Percentiles rank a stretch among this genome's conserved stretches.
Evolutionary conservation across 2,888 invertebrate genomes (phyloP).

Genomic region (Drosophila mayaguana): DNA sequence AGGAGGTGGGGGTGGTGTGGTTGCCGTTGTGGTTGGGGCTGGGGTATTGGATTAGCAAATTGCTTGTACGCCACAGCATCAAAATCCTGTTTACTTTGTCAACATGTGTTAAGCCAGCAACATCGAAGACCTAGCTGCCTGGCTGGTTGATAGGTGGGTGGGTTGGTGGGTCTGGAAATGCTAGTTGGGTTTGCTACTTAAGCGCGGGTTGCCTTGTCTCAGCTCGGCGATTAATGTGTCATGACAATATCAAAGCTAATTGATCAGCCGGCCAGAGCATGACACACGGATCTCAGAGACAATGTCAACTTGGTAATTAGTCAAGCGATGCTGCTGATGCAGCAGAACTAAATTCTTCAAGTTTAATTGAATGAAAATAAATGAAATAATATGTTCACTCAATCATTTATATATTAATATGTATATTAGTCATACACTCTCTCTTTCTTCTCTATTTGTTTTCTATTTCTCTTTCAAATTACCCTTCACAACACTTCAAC

Average conservation of each 20-base stretch:
- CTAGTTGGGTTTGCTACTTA: conserved; percentile 47
- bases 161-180: background rate
- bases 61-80: conserved; percentile 67
- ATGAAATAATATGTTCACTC: background rate
- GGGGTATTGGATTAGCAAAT: conserved; percentile 62
- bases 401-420: background rate
- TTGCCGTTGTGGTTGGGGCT: background rate
- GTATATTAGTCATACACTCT: background rate
- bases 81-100: conserved; percentile 82
- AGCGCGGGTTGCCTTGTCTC: conserved; percentile 58
- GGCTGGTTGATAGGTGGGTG: background rate
- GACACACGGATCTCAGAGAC: conserved; percentile 18
- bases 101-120: conserved; percentile 81
- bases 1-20: no score
- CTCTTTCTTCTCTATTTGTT: background rate
- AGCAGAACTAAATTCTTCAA: conserved; percentile 11
- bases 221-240: conserved; percentile 74
- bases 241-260: conserved; percentile 77
- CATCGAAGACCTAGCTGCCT: conserved; percentile 68
- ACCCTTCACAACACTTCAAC: background rate
- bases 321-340: conserved; percentile 20
- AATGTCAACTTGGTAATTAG: conserved; percentile 57
- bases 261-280: conserved; percentile 60
- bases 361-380: conserved; percentile 3
- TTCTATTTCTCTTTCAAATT: conserved; percentile 2